A percentile compares a stretch with the other conserved stretches of the same genome.
Conservation (phyloP, 2,888 invertebrate genomes). For the Gymnosoma rotundatum region DNA sequence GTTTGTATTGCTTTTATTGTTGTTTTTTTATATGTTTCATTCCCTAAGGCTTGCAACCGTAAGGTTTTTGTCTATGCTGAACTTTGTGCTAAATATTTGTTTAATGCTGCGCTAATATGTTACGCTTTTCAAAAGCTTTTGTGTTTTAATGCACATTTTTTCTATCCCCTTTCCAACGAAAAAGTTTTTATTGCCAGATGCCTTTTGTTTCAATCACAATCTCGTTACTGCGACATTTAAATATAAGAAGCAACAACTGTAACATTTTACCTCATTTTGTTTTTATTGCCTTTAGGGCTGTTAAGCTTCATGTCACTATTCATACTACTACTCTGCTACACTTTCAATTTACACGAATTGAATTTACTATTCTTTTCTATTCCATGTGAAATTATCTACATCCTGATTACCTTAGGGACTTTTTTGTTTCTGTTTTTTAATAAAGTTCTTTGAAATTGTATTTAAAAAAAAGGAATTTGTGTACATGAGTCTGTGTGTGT, state of each 20-base stretch:
- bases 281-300: constrained; percentile 51
- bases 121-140: constrained; percentile 65
- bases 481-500: not conserved
- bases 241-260: not conserved
- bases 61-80: constrained; percentile 71
- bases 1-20: constrained; percentile 7
- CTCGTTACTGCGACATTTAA: constrained; percentile 43
- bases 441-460: constrained; percentile 63
- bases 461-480: constrained; percentile 40
- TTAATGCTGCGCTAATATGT: constrained; percentile 67
- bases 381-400: constrained; percentile 60
- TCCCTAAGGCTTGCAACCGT: constrained; percentile 48
- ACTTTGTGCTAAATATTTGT: constrained; percentile 70
- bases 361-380: constrained; percentile 16
- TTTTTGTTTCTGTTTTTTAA: constrained; percentile 30
- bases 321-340: not conserved
- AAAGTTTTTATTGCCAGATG: constrained; percentile 17
- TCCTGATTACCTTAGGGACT: constrained; percentile 67
- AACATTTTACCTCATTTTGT: constrained; percentile 44
- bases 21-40: constrained; percentile 6
- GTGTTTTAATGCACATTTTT: constrained; percentile 40
- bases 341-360: not conserved
- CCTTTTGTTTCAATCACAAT: constrained; percentile 42
- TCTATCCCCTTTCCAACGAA: not conserved
- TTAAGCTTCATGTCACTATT: constrained; percentile 47